phyloP scores from a whole-genome alignment of 2,888 invertebrate genomes.

The Leptopilina syphax region DNA sequence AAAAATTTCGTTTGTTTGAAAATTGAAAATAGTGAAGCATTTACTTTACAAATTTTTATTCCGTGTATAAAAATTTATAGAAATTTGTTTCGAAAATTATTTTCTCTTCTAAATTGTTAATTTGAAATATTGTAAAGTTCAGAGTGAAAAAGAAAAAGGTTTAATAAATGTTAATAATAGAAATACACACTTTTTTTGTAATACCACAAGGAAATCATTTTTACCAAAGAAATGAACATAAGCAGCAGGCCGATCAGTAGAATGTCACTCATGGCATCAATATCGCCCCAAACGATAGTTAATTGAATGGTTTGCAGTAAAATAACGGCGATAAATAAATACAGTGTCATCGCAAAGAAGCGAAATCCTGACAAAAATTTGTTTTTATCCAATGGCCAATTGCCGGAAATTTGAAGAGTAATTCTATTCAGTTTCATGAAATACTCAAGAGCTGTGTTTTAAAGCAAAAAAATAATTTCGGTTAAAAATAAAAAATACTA shows the following conservation, averaged over 20 bases:
- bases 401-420: not conserved
- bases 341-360: not conserved
- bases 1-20: no score
- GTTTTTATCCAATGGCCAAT: not conserved
- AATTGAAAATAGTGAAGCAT: no score
- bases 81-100: not conserved
- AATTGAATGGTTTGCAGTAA: slow-evolving; percentile 3
- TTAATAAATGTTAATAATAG: not conserved
- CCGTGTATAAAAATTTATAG: no score
- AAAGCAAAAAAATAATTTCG: not conserved
- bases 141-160: no score
- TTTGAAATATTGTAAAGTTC: no score
- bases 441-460: not conserved
- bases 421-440: not conserved
- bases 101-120: no score
- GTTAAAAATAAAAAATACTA: not conserved
- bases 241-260: not conserved
- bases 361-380: not conserved
- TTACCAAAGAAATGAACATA: not conserved
- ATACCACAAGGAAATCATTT: slow-evolving; percentile 4
- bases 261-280: slow-evolving; percentile 3
- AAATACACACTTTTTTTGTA: not conserved
- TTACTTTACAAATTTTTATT: no score
- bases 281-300: not conserved
- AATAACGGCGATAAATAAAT: slow-evolving; percentile 9